phyloP scores from a whole-genome alignment of 2,113 vertebrate genomes.

The Drymodes brunneopygia region DNA sequence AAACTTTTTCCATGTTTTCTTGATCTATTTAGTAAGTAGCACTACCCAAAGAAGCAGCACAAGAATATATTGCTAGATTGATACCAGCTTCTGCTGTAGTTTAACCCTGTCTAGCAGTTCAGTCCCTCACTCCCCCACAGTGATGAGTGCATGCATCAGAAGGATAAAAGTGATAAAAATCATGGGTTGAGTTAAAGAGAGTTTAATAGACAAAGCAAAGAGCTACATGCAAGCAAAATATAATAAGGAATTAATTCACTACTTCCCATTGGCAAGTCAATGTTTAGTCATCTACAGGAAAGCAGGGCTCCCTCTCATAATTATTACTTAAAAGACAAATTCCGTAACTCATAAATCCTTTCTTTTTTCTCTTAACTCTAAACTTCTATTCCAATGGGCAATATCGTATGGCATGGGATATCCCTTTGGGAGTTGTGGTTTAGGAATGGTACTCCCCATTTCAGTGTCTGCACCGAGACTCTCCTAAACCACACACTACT shows the following conservation, averaged over 20 bases:
- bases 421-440: neutral
- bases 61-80: neutral
- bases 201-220: neutral
- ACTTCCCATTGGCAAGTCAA: neutral
- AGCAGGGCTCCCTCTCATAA: neutral
- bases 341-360: fast-evolving
- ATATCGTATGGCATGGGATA: fast-evolving
- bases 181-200: neutral
- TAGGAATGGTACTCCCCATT: neutral
- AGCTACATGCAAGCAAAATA: neutral
- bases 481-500: neutral
- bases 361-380: neutral
- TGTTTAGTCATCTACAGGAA: neutral
- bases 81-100: neutral
- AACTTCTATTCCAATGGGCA: neutral
- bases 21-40: neutral
- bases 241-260: neutral
- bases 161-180: neutral
- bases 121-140: neutral
- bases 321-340: neutral
- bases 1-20: neutral
- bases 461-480: neutral
- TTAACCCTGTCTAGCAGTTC: neutral
- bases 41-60: neutral
- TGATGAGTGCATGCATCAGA: neutral